These are phyloP conservation scores for Rhagonycha lutea DNA, from an alignment of 2,888 invertebrate genomes.

Conservation along the genomic window DNA sequence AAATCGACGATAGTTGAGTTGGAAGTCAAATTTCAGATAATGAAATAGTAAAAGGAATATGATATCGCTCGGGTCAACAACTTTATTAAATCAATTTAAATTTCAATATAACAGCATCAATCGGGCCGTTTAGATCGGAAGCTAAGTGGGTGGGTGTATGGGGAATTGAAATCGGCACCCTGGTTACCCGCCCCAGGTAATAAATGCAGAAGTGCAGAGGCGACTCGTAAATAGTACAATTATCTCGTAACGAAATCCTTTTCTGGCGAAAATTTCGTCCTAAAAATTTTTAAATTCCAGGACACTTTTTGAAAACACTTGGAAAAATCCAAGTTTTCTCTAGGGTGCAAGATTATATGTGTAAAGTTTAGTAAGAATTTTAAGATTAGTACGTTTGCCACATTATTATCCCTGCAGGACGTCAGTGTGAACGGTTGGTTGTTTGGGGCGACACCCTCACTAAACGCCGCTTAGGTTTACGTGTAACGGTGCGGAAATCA, in stretches of 20 bases:
- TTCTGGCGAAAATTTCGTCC: background rate
- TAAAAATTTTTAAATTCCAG: background rate
- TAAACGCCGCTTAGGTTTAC: constrained; percentile 44
- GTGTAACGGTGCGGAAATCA: constrained; percentile 55
- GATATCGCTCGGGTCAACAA: constrained; percentile 4
- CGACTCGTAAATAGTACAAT: background rate
- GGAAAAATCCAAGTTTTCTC: background rate
- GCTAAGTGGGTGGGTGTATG: constrained; percentile 10
- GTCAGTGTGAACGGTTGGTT: constrained; percentile 31
- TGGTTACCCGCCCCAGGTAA: constrained; percentile 7
- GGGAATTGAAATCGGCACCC: constrained; percentile 7
- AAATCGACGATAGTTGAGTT: background rate
- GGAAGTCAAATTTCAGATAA: background rate
- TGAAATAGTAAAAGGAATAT: background rate
- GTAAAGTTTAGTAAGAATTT: constrained; percentile 2
- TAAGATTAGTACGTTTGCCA: constrained; percentile 28
- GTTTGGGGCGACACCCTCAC: constrained; percentile 33
- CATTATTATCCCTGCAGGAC: constrained; percentile 31
- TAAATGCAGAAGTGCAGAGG: background rate
- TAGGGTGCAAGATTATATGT: background rate
- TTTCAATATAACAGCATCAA: constrained; percentile 27
- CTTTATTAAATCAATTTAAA: constrained; percentile 23
- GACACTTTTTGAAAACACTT: background rate
- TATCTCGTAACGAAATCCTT: background rate
- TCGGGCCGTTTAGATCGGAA: constrained; percentile 25